Percentiles rank a stretch among this genome's conserved stretches.
Conservation (phyloP, 2,888 invertebrate species). For the Oscheius sp. region DNA sequence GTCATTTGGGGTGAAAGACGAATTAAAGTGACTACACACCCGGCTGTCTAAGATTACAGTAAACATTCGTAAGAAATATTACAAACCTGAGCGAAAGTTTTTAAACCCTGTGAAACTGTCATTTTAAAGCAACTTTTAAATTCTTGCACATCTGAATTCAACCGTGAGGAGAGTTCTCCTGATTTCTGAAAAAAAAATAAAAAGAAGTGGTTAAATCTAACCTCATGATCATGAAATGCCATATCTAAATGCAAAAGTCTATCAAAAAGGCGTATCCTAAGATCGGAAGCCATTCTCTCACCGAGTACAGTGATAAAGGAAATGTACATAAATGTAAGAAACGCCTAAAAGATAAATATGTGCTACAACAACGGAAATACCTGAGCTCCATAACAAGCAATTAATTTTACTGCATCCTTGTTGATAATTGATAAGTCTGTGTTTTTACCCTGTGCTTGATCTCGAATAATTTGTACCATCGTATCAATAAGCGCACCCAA, state of each 20-base stretch:
- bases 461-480: slow-evolving; percentile 62
- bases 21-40: slow-evolving; percentile 84
- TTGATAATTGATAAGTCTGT: slow-evolving; percentile 55
- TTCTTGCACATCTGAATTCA: slow-evolving; percentile 93
- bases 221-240: slow-evolving; percentile 84
- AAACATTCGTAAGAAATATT: neutral
- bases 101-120: slow-evolving; percentile 89
- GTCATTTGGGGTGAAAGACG: slow-evolving; percentile 92
- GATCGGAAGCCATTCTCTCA: slow-evolving; percentile 85
- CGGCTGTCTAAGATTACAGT: slow-evolving; percentile 76
- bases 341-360: slow-evolving; percentile 78
- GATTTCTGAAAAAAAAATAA: slow-evolving; percentile 73
- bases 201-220: slow-evolving; percentile 72
- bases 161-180: slow-evolving; percentile 90
- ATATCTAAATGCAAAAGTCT: slow-evolving; percentile 80
- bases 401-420: slow-evolving; percentile 49
- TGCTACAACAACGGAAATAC: slow-evolving; percentile 11
- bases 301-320: slow-evolving; percentile 87
- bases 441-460: slow-evolving; percentile 46
- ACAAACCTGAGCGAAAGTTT: slow-evolving; percentile 85
- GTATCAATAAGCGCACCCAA: slow-evolving; percentile 68
- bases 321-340: slow-evolving; percentile 90
- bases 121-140: slow-evolving; percentile 96
- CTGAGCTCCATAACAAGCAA: slow-evolving; percentile 48
- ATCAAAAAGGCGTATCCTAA: slow-evolving; percentile 77